Evolutionary conservation across 2,797 vertebrate genomes (phyloP), one percentile per base, ranked within the genome.

Genomic region (Denticeps clupeoides): DNA sequence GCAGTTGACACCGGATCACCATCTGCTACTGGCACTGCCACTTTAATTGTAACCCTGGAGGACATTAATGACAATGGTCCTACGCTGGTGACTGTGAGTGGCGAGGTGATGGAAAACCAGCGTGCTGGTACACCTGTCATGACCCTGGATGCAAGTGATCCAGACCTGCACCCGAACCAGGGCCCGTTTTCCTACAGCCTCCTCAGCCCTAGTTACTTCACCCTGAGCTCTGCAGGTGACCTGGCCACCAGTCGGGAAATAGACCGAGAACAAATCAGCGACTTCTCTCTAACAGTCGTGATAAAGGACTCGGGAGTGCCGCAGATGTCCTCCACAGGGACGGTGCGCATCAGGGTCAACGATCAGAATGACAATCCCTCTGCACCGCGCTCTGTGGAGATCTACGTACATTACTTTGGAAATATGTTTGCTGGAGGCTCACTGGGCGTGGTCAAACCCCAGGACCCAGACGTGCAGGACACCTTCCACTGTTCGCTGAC

Each of bases 331-430:
- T 99, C 95, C 44, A 99, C 93, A 0, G 93, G 90, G 63, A 97
- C 89, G 0, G 83, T 99, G 59, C 90, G 85, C 2, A 62, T 99
- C 52, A 86, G 80, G 41, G 80, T 99, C 25, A 81, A 84, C 16
- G 95, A 99, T 64, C 87, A 96, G 65, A 99, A 99, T 0, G 95
- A 98, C 78, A 99, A 98, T 56, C 94, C 95, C 0, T 98, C 95
- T 1, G 87, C 91, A 67, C 75, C 94, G 3, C 85, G 95, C 52
- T 80, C 88, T 0, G 80, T 95, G 55, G 93, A 97, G 62, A 85
- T 99, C 63, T 93, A 87, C 52, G 91, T 99, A 47, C 81, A 92
- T 64, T 97, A 94, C 59, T 97, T 87, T n/a, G 93, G 91, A 38
- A 92, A 85, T 63, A 71, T 88, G 63, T 99, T 97, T 70, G 82